Evolutionary conservation across 2,797 vertebrate species (phyloP).

Genomic region (Galagoides demidoff): DNA sequence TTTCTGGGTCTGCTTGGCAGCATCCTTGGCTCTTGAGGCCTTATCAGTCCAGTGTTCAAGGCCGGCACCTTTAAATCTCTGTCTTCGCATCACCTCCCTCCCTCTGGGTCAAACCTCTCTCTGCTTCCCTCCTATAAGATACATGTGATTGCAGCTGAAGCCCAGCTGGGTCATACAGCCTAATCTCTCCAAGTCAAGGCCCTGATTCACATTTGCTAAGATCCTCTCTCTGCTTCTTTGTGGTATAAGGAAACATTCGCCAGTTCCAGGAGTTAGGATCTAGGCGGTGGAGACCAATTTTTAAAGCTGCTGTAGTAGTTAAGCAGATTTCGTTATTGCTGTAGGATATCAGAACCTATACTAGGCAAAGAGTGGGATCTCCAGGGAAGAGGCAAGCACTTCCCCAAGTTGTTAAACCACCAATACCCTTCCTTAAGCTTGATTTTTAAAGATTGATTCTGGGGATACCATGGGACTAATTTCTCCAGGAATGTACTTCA

Average conservation of each 20-base stretch:
- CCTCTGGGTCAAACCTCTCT: no score
- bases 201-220: not conserved
- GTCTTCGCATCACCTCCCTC: not conserved
- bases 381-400: not conserved
- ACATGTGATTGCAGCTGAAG: not conserved
- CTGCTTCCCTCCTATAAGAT: not conserved
- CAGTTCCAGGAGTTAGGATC: not conserved
- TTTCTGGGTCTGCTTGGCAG: no score
- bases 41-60: rapidly evolving
- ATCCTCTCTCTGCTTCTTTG: not conserved
- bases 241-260: not conserved
- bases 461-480: not conserved
- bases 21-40: not conserved
- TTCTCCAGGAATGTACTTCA: not conserved
- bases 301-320: not conserved
- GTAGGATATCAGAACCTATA: not conserved
- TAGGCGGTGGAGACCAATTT: not conserved
- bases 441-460: not conserved
- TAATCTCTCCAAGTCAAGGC: not conserved
- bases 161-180: not conserved
- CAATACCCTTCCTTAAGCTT: not conserved
- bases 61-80: not conserved
- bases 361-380: not conserved
- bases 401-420: not conserved
- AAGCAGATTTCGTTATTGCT: not conserved